Evolutionary conservation across 2,113 vertebrate species (phyloP).

Genomic region (Galbula dea): DNA sequence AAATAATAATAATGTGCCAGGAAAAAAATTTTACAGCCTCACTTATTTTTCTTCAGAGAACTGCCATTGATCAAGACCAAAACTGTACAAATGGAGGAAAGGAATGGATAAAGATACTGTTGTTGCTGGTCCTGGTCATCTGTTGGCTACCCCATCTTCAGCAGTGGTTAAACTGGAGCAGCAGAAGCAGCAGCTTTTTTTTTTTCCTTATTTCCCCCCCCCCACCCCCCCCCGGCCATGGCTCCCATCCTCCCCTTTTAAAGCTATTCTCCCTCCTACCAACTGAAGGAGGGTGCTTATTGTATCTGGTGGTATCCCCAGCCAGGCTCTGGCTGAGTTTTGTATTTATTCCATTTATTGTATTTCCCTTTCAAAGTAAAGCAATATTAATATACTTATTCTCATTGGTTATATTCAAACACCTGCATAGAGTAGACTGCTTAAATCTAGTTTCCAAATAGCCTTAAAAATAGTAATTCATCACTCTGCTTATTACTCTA

Average conservation of each 20-base stretch:
- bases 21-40: neutral
- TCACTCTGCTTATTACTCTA: neutral
- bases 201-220: neutral
- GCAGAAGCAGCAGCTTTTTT: neutral
- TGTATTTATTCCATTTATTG: neutral
- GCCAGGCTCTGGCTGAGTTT: neutral
- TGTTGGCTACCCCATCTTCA: neutral
- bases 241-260: no score
- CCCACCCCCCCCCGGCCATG: no score
- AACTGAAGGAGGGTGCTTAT: neutral
- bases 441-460: neutral
- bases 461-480: constrained; percentile 8
- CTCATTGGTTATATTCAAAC: neutral
- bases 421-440: neutral
- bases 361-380: neutral
- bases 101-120: neutral
- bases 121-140: neutral
- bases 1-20: neutral
- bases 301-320: neutral
- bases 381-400: neutral
- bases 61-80: neutral
- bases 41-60: neutral
- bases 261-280: neutral
- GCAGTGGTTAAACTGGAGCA: neutral
- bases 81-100: neutral